Base-by-base conservation (phyloP, 2,888 invertebrate species). In the Acleris sparsana region DNA sequence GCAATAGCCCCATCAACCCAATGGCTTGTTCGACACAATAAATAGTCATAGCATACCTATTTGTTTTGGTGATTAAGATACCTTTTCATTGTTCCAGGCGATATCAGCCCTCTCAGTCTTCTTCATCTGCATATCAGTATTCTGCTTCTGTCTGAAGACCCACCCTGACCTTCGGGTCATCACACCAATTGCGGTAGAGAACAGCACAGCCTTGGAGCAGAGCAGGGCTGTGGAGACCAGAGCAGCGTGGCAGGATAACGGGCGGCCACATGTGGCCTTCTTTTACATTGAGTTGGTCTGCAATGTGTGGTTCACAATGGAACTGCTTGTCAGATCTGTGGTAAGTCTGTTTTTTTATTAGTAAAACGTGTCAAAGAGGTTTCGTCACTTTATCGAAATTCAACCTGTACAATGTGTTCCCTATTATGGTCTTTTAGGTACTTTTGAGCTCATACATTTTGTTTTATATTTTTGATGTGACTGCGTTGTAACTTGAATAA, bases 231-330 rank as follows among this genome's bases (percentile, higher is more conserved):
- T 79, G 2, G 74, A 81, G 39, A 68, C 77, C 17, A 75, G 78
- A 58, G 83, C 87, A 18, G 83, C 86, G 3, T 93, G 93, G 93
- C 85, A 89, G 53, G 91, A 93, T 71, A 91, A 93, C 6, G 94
- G 94, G 0, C 93, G 94, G 79, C 94, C 95, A 0, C 95, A 95
- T 71, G 93, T 94, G 49, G 96, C 97, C 48, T 98, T 99, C 92
- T 97, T 97, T 89, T 98, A 97, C 80, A 96, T 99, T 68, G 98
- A 99, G 81, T 95, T 97, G 78, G 95, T 97, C 62, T 98, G 98
- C 92, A 99, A 99, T 82, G 96, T 97, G 44, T 99, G 98, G 98
- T 99, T 99, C 91, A 97, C 98, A 2, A 96, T 99, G 76, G 99
- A 99, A 84, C 95, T 99, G 69, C 94, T 96, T 63, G 96, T 97